Evolutionary conservation across 2,888 invertebrate species (phyloP), one percentile per base, ranked within the genome.

Genomic region (Drosophila lutescens): DNA sequence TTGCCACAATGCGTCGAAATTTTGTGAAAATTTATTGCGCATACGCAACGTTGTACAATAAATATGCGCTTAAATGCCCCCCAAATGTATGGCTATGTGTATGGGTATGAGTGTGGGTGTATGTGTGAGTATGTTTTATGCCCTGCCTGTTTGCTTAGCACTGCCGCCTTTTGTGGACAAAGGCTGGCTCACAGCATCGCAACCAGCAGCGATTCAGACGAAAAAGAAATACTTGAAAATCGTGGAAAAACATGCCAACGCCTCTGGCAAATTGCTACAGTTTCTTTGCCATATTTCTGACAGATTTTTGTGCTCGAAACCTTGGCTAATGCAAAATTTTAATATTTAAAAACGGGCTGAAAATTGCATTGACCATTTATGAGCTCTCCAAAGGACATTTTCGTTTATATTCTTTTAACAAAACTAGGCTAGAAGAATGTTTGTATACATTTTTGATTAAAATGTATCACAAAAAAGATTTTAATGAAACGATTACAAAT

Each of bases 1-100:
- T 85, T 85, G 85, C 80, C 80, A 83, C 80, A 85, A 79, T 76
- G 83, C 80, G 83, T 87, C 67, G 87, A 85, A 87, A 87, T 87
- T 82, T 80, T 71, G 83, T 83, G 83, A 63, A 68, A 85, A 85
- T 85, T 85, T 83, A 85, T 85, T 78, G 80, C 79, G 87, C 79
- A 85, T 85, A 77, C 83, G 83, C 78, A 74, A 73, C 80, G 67
- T 70, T 74, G 74, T 74, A 85, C 80, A 85, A 85, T 82, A 85
- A 85, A 87, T 85, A 79, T 76, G 72, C 74, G 69, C 77, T 86
- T 80, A 69, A 79, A 72, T 80, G 80, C 82, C 74, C 71, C 60
- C 61, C 55, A 61, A 63, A 51, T 57, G 34, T 62, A 43, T 51
- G 32, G 41, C n/a, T 34, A 10, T 34, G 54, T 43, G 43, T 20